Conservation (phyloP, 2,888 invertebrate genomes). For the Himalopsyche japonica region DNA sequence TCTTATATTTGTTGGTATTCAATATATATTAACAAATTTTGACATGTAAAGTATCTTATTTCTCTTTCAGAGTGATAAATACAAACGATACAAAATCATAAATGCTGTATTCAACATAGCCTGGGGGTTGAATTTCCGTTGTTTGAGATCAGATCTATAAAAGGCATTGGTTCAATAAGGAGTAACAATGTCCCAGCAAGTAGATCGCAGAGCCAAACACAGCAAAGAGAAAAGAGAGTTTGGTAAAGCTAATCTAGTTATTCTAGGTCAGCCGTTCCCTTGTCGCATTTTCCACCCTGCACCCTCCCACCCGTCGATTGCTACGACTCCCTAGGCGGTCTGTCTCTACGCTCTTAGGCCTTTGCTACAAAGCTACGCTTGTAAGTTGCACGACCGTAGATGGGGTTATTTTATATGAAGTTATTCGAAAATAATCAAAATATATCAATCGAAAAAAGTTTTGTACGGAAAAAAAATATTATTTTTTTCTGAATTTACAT, state of each 20-base stretch:
- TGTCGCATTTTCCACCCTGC: constrained; percentile 33
- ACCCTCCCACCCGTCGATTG: constrained; percentile 2
- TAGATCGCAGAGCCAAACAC: not conserved
- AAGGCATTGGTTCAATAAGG: constrained; percentile 3
- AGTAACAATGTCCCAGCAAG: constrained; percentile 15
- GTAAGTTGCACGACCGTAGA: constrained; percentile 1
- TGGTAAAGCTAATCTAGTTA: constrained; percentile 36
- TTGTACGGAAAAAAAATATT: too few relatives aligned
- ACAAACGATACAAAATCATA: not conserved
- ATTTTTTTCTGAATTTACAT: too few relatives aligned
- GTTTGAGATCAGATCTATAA: not conserved
- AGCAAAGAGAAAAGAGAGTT: constrained; percentile 21
- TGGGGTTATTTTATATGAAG: not conserved
- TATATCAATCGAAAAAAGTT: not conserved
- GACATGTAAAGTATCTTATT: not conserved
- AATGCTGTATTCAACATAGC: not conserved
- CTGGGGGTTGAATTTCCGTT: not conserved
- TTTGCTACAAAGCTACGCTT: constrained; percentile 15
- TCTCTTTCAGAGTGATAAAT: not conserved
- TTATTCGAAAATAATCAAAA: not conserved
- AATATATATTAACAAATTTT: not conserved
- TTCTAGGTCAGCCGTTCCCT: constrained; percentile 39
- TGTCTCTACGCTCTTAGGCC: constrained; percentile 19
- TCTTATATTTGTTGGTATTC: not conserved
- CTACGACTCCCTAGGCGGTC: constrained; percentile 14